Percentiles rank a stretch among this genome's conserved stretches.
These are phyloP conservation scores for Chromis chromis DNA, from an alignment of 2,797 vertebrate species.

Conservation along the genomic window DNA sequence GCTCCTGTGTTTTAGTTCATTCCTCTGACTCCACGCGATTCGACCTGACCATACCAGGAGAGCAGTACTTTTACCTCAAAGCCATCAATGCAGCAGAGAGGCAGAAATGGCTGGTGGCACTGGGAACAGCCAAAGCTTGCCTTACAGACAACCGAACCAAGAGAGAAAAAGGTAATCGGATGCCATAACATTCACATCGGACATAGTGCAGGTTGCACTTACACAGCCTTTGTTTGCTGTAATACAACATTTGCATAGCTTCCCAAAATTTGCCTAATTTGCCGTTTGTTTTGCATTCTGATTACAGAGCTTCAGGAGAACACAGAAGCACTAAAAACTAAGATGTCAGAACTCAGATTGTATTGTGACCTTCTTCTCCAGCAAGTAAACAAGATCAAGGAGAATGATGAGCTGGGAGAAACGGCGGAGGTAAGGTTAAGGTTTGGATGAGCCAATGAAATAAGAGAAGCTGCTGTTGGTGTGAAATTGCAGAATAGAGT, in stretches of 20 bases:
- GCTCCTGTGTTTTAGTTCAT: slow-evolving; percentile 85
- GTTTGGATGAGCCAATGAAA: slow-evolving; percentile 59
- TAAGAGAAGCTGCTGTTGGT: slow-evolving; percentile 54
- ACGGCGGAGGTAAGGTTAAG: slow-evolving; percentile 71
- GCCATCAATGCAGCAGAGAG: slow-evolving; percentile 96
- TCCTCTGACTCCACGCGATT: slow-evolving; percentile 94
- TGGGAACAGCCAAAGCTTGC: slow-evolving; percentile 97
- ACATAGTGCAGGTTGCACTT: neutral
- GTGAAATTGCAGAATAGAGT: slow-evolving; percentile 23
- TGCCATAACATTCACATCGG: neutral
- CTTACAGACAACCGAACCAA: slow-evolving; percentile 96
- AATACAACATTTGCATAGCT: neutral
- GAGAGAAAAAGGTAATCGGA: slow-evolving; percentile 93
- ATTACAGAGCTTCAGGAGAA: slow-evolving; percentile 94
- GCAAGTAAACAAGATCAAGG: slow-evolving; percentile 96
- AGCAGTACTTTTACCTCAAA: slow-evolving; percentile 98
- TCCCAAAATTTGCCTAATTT: neutral
- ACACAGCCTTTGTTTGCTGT: neutral
- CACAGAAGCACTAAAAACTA: slow-evolving; percentile 94
- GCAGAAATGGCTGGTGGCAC: slow-evolving; percentile 97
- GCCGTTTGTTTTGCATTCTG: slow-evolving; percentile 12
- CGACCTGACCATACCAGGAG: slow-evolving; percentile 96
- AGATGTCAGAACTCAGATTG: slow-evolving; percentile 97
- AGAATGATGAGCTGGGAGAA: slow-evolving; percentile 76
- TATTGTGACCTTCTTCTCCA: slow-evolving; percentile 99